Evolutionary conservation across 2,797 vertebrate genomes (phyloP).

Genomic region (Astyanax mexicanus): DNA sequence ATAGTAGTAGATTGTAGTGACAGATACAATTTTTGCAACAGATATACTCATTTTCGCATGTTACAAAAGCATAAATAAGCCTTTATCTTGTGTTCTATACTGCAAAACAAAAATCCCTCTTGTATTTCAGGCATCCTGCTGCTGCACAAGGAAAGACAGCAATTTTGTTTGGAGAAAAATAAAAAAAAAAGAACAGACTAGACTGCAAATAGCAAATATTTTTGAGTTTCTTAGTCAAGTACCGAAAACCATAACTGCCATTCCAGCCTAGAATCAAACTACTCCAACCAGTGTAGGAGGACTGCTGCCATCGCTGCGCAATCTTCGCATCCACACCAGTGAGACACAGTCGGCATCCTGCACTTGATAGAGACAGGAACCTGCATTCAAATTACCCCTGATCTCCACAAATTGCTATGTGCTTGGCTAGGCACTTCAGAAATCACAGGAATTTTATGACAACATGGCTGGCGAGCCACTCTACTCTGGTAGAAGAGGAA

Average conservation of each 20-base stretch:
- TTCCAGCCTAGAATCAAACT: slow-evolving; percentile 45
- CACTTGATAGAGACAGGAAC: slow-evolving; percentile 29
- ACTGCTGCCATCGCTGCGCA: slow-evolving; percentile 26
- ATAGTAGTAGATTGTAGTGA: no score
- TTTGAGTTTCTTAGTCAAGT: slow-evolving; percentile 28
- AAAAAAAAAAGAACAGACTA: no score
- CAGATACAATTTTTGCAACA: no score
- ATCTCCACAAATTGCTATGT: slow-evolving; percentile 44
- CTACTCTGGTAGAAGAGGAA: slow-evolving; percentile 5
- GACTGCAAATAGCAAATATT: slow-evolving; percentile 33
- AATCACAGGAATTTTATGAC: slow-evolving; percentile 31
- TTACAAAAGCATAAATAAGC: no score
- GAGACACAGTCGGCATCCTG: slow-evolving; percentile 27
- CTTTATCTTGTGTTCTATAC: slow-evolving; percentile 1
- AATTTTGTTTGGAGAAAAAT: slow-evolving; percentile 31
- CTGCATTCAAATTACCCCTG: slow-evolving; percentile 43
- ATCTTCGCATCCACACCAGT: slow-evolving; percentile 31
- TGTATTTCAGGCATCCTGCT: slow-evolving; percentile 7
- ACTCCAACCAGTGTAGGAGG: slow-evolving; percentile 30
- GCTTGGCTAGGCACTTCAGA: slow-evolving; percentile 39
- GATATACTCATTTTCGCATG: no score
- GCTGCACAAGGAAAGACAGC: slow-evolving; percentile 11
- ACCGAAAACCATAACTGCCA: slow-evolving; percentile 41
- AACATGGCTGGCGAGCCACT: slow-evolving; percentile 25
- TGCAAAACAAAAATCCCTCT: slow-evolving; percentile 6